Conservation (phyloP, 1,140 invertebrate genomes). For the Adelges cooleyi region DNA sequence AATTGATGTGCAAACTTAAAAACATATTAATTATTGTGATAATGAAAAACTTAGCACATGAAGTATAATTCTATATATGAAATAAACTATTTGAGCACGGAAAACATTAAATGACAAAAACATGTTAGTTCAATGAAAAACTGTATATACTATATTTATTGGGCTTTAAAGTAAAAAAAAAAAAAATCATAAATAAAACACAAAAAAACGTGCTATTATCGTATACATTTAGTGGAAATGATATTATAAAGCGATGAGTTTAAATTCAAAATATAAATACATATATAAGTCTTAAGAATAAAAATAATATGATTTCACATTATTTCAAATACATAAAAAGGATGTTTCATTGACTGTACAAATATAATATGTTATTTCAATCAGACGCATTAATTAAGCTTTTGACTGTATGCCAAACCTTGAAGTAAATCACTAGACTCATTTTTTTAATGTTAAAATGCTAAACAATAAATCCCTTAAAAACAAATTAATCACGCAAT, state of each 20-base stretch:
- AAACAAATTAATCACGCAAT: too few species aligned
- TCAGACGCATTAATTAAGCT: conserved; percentile 6
- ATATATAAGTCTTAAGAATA: conserved; percentile 5
- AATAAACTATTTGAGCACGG: conserved; percentile 18
- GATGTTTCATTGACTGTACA: conserved; percentile 21
- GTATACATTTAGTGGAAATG: conserved; percentile 11
- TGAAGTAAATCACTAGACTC: not conserved
- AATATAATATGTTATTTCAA: not conserved
- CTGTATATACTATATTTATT: conserved; percentile 46
- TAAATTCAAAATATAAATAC: conserved; percentile 18
- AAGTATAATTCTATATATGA: not conserved
- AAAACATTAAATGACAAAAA: conserved; percentile 23
- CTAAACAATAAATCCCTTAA: too few species aligned
- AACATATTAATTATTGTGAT: too few species aligned
- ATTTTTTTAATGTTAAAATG: not conserved
- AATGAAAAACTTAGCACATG: too few species aligned
- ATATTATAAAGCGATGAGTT: conserved; percentile 37
- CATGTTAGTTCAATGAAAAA: conserved; percentile 25
- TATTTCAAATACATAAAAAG: conserved; percentile 20
- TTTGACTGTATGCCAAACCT: not conserved
- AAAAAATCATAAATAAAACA: conserved; percentile 31
- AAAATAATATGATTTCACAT: conserved; percentile 18
- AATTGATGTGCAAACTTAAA: too few species aligned
- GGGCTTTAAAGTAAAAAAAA: conserved; percentile 38
- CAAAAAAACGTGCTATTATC: conserved; percentile 33